A percentile compares a stretch with the other conserved stretches of the same genome.
Conservation (phyloP, 2,888 invertebrate species). For the Theodoxus fluviatilis region DNA sequence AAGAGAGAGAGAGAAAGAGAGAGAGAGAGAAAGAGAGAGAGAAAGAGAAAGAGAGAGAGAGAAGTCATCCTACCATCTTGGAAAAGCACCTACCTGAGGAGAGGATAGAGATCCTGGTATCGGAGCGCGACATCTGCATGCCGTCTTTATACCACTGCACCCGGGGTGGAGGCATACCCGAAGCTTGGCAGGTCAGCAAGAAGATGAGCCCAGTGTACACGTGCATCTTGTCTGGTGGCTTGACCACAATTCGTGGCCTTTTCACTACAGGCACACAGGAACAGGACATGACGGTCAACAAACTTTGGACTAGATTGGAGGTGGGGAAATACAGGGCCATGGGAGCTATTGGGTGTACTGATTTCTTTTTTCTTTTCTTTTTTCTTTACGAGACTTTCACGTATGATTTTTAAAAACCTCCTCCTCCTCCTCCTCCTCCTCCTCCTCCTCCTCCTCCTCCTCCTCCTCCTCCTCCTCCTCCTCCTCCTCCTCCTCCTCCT, state of each 20-base stretch:
- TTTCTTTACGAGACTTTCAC: neutral
- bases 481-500: slow-evolving; percentile 3
- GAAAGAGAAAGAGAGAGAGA: neutral
- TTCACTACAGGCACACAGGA: slow-evolving; percentile 41
- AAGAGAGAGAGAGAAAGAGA: too few relatives aligned
- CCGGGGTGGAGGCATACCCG: slow-evolving; percentile 54
- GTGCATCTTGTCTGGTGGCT: slow-evolving; percentile 50
- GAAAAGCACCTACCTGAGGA: slow-evolving; percentile 43
- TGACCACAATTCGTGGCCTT: slow-evolving; percentile 54
- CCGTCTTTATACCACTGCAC: slow-evolving; percentile 60
- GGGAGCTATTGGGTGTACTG: neutral
- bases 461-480: neutral
- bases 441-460: neutral
- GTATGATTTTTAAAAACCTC: neutral
- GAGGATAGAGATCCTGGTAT: slow-evolving; percentile 47
- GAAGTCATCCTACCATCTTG: neutral
- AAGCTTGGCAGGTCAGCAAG: slow-evolving; percentile 57
- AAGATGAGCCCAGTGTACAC: slow-evolving; percentile 55
- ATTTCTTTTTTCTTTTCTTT: neutral
- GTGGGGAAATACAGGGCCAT: neutral
- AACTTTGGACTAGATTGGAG: too few relatives aligned
- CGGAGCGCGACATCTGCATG: slow-evolving; percentile 39
- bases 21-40: too few relatives aligned
- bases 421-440: neutral
- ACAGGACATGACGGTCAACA: too few relatives aligned